Conservation (phyloP, 2,888 invertebrate genomes). For the Sympetrum striolatum region DNA sequence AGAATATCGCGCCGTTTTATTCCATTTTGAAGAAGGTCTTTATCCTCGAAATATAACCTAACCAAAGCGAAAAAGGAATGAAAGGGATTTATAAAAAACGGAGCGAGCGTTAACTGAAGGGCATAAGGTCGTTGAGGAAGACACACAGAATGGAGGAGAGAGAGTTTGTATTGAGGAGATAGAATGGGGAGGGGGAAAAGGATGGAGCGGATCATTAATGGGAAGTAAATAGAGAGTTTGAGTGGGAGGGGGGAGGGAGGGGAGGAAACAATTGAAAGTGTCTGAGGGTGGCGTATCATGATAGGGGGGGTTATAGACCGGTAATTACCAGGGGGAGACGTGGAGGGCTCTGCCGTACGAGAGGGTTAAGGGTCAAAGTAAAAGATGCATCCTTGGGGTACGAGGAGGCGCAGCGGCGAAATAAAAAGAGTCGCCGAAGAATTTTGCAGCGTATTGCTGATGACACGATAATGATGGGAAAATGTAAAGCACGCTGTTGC, state of each 20-base stretch:
- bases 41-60: not conserved
- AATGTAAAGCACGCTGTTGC: not conserved
- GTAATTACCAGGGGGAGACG: not conserved
- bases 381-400: conserved; percentile 42
- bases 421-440: conserved; percentile 16
- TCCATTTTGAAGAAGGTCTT: conserved; percentile 3
- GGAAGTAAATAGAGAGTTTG: conserved; percentile 36
- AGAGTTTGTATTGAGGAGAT: not conserved
- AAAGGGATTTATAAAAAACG: not conserved
- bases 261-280: conserved; percentile 30
- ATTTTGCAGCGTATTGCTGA: conserved; percentile 29
- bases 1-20: conserved; percentile 23
- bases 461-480: not conserved
- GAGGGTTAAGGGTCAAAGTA: conserved; percentile 37
- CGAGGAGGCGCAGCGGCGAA: not conserved
- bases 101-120: conserved; percentile 12
- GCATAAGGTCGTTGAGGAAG: conserved; percentile 11
- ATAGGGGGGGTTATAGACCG: not conserved
- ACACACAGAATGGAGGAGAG: not conserved
- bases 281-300: conserved; percentile 23
- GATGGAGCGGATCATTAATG: conserved; percentile 15
- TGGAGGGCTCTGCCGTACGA: not conserved
- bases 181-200: not conserved
- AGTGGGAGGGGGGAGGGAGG: not conserved
- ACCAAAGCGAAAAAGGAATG: conserved; percentile 4